Evolutionary conservation across 2,113 vertebrate genomes (phyloP).

Genomic region (Ahaetulla prasina): DNA sequence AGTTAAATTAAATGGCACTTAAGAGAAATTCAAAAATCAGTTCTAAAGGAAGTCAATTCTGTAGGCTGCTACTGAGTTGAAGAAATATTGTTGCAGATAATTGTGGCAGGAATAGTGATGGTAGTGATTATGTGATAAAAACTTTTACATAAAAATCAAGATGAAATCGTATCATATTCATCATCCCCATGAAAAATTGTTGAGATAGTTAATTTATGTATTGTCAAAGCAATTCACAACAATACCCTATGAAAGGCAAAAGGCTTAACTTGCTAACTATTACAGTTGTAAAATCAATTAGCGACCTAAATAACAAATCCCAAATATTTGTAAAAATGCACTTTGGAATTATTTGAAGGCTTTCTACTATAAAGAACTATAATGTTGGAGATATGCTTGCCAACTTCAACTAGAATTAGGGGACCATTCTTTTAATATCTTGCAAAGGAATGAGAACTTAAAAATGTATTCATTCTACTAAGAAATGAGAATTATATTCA

Average conservation of each 20-base stretch:
- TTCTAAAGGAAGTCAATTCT: neutral
- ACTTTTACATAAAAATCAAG: neutral
- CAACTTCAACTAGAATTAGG: neutral
- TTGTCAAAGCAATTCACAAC: neutral
- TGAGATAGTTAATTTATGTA: neutral
- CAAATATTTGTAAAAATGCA: neutral
- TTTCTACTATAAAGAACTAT: neutral
- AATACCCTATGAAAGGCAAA: neutral
- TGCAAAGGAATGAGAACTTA: neutral
- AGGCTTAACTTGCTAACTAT: neutral
- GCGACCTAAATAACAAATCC: neutral
- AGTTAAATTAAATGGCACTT: slow-evolving; percentile 11
- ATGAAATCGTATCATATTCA: neutral
- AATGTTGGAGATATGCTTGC: neutral
- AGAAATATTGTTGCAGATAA: neutral
- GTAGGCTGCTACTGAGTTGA: slow-evolving; percentile 31
- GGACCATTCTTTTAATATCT: neutral
- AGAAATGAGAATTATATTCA: neutral
- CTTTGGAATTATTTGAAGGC: neutral
- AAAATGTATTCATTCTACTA: neutral
- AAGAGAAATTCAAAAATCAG: neutral
- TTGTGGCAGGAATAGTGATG: neutral
- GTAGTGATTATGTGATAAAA: neutral
- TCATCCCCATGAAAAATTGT: neutral
- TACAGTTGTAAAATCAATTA: neutral